Evolutionary conservation across 2,797 vertebrate genomes (phyloP), one percentile per base, ranked within the genome.

Genomic region (Acanthurus leucopareius): DNA sequence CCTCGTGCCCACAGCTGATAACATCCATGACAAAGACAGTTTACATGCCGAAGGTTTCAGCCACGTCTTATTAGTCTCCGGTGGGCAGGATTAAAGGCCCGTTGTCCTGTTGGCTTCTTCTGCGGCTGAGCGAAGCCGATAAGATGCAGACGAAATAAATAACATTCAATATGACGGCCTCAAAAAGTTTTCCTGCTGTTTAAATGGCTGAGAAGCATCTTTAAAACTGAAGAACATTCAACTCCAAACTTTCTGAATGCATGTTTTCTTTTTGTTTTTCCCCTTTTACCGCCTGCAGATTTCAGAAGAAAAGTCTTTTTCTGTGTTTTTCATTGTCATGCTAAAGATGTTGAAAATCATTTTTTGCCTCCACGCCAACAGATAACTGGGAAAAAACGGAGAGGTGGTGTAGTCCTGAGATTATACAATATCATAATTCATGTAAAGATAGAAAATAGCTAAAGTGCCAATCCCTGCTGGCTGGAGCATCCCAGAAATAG

Each of bases 11-110:
- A 10, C 63, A 57, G 57, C 73, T 72, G 85, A 91, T 80, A 88
- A 86, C 75, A 88, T 82, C 80, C 87, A 73, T 67, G 69, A 66
- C 58, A 87, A 83, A 74, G 86, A 75, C 8, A 13, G 69, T 79
- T 75, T 68, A 65, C 54, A 78, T 53, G 15, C 70, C 40, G 74
- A 73, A 80, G 75, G 72, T 73, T 81, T 63, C 53, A 61, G 77
- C 72, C 69, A 40, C 67, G 32, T 73, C 53, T 75, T 82, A 71
- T 75, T 86, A 66, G 65, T 45, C 69, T 73, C 83, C 44, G 32
- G 3, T 48, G 80, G 80, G 59, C 64, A 66, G 84, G 79, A 89
- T 86, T 83, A 78, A 62, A 82, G 52, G 38, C 13, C 48, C 48
- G 54, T 28, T 73, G 74, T 71, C 78, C 65, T 19, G 47, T 49